These are phyloP conservation scores for Eupeodes latifasciatus DNA, from an alignment of 2,888 invertebrate species.

Conservation along the genomic window DNA sequence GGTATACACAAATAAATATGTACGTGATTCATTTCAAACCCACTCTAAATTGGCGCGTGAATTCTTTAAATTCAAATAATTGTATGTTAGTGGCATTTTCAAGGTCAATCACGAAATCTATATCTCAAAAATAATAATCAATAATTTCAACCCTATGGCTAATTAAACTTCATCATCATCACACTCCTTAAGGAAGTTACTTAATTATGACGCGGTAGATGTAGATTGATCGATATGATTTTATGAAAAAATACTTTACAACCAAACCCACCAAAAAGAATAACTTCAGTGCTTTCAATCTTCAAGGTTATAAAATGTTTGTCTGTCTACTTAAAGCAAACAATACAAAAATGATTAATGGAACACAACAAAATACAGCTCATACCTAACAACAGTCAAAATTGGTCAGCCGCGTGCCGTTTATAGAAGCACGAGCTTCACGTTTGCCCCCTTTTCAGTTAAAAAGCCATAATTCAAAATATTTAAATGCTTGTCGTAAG, in stretches of 20 bases:
- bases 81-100: constrained; percentile 17
- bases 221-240: constrained; percentile 1
- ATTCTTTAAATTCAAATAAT: background rate
- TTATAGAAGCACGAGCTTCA: constrained; percentile 9
- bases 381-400: background rate
- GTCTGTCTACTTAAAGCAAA: background rate
- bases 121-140: background rate
- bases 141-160: background rate
- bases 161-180: constrained; percentile 5
- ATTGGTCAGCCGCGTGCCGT: background rate
- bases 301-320: constrained; percentile 10
- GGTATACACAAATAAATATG: background rate
- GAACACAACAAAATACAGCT: background rate
- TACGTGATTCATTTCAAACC: constrained; percentile 10
- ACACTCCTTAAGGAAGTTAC: constrained; percentile 12
- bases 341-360: constrained; percentile 16
- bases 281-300: background rate
- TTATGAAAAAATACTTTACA: background rate
- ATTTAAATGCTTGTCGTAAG: background rate
- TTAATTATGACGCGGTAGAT: no score
- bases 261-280: background rate
- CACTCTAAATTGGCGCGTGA: background rate
- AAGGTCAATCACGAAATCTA: constrained; percentile 12
- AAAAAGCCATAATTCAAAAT: constrained; percentile 16
- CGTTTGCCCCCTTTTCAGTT: constrained; percentile 9